These are phyloP conservation scores for Trichonephila inaurata DNA, from an alignment of 1,140 invertebrate genomes.

Conservation along the genomic window DNA sequence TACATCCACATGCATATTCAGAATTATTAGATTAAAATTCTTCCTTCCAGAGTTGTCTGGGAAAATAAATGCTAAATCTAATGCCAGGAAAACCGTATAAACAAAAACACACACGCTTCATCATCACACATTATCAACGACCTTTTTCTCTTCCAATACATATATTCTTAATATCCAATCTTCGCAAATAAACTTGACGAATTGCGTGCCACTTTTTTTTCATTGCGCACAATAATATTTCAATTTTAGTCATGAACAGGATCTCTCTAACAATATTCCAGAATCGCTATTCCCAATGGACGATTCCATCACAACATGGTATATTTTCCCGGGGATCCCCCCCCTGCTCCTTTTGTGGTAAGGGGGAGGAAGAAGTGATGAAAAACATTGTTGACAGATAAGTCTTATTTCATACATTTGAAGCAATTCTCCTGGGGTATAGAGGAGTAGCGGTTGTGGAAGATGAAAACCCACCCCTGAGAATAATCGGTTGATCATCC, in stretches of 20 bases:
- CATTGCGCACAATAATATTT: not conserved
- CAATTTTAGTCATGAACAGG: conserved; percentile 32
- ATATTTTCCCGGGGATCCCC: not conserved
- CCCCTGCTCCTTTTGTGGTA: not conserved
- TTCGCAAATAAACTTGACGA: conserved; percentile 6
- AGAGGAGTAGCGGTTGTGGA: not conserved
- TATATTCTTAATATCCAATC: conserved; percentile 6
- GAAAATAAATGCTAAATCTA: not conserved
- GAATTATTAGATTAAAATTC: too few species aligned
- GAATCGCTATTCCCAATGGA: not conserved
- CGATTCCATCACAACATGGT: conserved; percentile 14
- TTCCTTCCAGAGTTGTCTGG: not conserved
- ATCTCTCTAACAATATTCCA: not conserved
- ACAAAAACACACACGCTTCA: not conserved
- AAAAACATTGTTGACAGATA: conserved; percentile 44
- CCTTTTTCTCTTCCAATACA: too few species aligned
- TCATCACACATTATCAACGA: too few species aligned
- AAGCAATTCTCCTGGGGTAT: not conserved
- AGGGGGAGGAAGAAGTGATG: not conserved
- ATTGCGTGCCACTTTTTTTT: not conserved
- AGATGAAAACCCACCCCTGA: conserved; percentile 2
- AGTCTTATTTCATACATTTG: conserved; percentile 24
- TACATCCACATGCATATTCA: too few species aligned
- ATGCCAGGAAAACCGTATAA: not conserved
- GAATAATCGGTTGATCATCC: conserved; percentile 43